phyloP scores from a whole-genome alignment of 2,113 vertebrate genomes.

The Indicator maculatus region DNA sequence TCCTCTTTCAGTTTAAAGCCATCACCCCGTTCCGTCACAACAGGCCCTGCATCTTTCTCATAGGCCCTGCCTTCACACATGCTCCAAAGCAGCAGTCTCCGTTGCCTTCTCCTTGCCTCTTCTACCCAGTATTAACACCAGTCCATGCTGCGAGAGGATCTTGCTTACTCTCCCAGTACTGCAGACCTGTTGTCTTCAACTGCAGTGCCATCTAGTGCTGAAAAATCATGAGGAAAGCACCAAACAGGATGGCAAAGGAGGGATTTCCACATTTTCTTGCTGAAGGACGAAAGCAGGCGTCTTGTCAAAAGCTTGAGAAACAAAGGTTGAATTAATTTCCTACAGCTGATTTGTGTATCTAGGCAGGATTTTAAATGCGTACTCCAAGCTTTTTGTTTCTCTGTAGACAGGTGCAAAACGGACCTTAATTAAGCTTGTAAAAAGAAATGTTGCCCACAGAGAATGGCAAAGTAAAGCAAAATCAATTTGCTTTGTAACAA shows the following conservation, averaged over 20 bases:
- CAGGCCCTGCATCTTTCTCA: no score
- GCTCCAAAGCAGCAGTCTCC: accelerated
- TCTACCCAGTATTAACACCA: no score
- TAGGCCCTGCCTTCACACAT: background rate
- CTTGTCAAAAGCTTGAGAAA: background rate
- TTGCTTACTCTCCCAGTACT: accelerated
- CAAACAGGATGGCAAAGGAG: background rate
- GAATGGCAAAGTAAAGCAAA: background rate
- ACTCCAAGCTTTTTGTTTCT: background rate
- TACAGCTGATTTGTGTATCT: background rate
- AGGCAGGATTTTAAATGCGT: background rate
- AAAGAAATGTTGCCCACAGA: background rate
- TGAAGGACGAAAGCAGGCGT: background rate
- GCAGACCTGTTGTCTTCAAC: background rate
- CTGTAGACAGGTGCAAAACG: background rate
- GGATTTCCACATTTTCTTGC: background rate
- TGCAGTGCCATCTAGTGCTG: constrained; percentile 16
- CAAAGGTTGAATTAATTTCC: background rate
- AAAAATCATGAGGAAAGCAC: background rate
- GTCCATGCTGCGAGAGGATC: accelerated
- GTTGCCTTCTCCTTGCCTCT: background rate
- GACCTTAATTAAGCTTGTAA: background rate
- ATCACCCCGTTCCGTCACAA: no score
- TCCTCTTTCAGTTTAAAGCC: no score
- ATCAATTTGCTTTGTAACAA: background rate